Base-by-base conservation (phyloP, 2,113 vertebrate genomes). In the Oryzias melastigma region DNA sequence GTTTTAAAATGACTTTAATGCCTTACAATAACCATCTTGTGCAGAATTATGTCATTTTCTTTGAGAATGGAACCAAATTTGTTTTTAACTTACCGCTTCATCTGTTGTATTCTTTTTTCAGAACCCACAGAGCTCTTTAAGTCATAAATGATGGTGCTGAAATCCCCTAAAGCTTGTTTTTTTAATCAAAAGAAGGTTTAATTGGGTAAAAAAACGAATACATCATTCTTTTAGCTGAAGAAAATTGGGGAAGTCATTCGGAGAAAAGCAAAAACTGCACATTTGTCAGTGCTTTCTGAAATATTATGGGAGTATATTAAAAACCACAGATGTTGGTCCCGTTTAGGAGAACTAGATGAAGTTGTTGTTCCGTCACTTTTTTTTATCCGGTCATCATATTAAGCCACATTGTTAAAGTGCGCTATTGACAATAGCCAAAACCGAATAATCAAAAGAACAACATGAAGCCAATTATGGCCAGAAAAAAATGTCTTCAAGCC, bases 351-450 rank as follows among this genome's bases (percentile, higher is more conserved):
- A 58, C 51, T 52, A 14, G 22, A 12, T 20, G 5, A 15, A 68
- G 52, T 59, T 62, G 52, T 59, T 62, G 14, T 44, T 25, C 48
- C 17, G 5, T 57, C 41, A 40, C 41, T 56, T 59, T 52, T n/a
- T 68, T 60, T 64, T 29, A 53, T 48, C 41, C 35, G 70, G 45
- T 69, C 29, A 77, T 72, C 40, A 43, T 58, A 54, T 64, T 22
- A 57, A 59, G 44, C 65, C 71, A 45, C 58, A 46, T 53, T 64
- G 57, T 41, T 19, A 68, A 50, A 62, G 52, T 40, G 27, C 54
- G 16, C 51, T 41, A 29, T 67, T 59, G 35, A 55, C 18, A 48
- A 25, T n/a, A 60, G 35, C 57, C 49, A 52, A 65, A 65, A 54
- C 55, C 68, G 41, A 53, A 46, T 25, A 65, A 52, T 43, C 59